These are phyloP conservation scores for Pelobates cultripes DNA, from an alignment of 2,797 vertebrate species.

Conservation along the genomic window DNA sequence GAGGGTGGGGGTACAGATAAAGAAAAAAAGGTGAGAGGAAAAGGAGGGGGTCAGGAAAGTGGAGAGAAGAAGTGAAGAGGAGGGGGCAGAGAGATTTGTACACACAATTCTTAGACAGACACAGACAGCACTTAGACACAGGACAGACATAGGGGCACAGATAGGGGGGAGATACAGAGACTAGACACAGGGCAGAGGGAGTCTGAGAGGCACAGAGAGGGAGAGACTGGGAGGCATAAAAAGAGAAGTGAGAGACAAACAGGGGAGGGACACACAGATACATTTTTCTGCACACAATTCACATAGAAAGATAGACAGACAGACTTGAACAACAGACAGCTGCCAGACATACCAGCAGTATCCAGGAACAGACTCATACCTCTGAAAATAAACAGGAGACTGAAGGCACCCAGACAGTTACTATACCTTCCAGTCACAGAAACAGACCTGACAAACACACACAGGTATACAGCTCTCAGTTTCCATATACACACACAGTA, in stretches of 20 bases:
- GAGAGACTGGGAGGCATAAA: slow-evolving; percentile 9
- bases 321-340: slow-evolving; percentile 23
- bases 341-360: slow-evolving; percentile 9
- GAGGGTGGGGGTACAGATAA: slow-evolving; percentile 19
- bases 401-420: neutral
- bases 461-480: slow-evolving; percentile 29
- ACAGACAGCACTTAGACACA: slow-evolving; percentile 43
- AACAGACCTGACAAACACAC: slow-evolving; percentile 13
- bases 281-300: slow-evolving; percentile 25
- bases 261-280: slow-evolving; percentile 37
- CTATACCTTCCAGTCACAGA: neutral
- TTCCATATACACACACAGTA: slow-evolving; percentile 15
- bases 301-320: slow-evolving; percentile 19
- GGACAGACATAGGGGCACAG: slow-evolving; percentile 3
- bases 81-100: neutral
- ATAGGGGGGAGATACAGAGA: slow-evolving; percentile 45
- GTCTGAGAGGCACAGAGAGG: slow-evolving; percentile 34
- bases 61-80: neutral
- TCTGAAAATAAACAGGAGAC: neutral
- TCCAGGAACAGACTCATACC: neutral
- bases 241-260: slow-evolving; percentile 35
- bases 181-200: slow-evolving; percentile 40
- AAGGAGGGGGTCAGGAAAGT: neutral
- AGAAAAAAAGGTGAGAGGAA: neutral
- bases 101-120: slow-evolving; percentile 47